Conservation (phyloP, 2,113 vertebrate genomes). For the Ursus arctos region DNA sequence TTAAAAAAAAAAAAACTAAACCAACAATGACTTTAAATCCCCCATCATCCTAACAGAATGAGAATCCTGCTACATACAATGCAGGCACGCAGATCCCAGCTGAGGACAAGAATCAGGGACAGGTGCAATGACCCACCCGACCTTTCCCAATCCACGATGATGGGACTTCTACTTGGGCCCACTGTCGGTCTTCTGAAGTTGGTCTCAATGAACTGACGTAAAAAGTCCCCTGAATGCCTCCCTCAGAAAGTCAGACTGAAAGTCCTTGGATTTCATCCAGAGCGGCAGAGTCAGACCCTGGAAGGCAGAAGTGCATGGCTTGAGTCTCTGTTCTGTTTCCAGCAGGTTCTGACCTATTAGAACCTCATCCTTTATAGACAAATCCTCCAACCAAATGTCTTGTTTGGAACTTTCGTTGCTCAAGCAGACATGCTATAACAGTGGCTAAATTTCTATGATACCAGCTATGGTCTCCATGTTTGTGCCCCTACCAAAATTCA, state of each 20-base stretch:
- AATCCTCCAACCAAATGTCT: background rate
- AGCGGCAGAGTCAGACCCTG: background rate
- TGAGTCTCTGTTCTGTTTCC: background rate
- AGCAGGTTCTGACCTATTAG: background rate
- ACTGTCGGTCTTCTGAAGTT: background rate
- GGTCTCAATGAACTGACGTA: background rate
- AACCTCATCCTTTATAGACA: background rate
- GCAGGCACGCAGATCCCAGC: background rate
- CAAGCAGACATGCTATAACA: background rate
- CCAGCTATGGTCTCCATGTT: background rate
- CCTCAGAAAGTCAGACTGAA: background rate
- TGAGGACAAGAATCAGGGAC: background rate
- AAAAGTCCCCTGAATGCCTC: background rate
- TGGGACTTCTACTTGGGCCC: background rate
- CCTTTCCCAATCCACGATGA: background rate
- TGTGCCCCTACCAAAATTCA: background rate
- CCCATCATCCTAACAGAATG: background rate
- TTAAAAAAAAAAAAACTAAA: background rate
- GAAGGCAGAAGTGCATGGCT: background rate
- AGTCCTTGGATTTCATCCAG: background rate
- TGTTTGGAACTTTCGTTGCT: background rate
- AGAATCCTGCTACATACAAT: background rate
- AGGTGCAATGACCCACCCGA: no score
- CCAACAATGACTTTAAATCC: conserved; percentile 13
- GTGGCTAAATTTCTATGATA: background rate